These are phyloP conservation scores for Zaprionus camerounensis DNA, from an alignment of 1,140 invertebrate genomes.

Conservation along the genomic window DNA sequence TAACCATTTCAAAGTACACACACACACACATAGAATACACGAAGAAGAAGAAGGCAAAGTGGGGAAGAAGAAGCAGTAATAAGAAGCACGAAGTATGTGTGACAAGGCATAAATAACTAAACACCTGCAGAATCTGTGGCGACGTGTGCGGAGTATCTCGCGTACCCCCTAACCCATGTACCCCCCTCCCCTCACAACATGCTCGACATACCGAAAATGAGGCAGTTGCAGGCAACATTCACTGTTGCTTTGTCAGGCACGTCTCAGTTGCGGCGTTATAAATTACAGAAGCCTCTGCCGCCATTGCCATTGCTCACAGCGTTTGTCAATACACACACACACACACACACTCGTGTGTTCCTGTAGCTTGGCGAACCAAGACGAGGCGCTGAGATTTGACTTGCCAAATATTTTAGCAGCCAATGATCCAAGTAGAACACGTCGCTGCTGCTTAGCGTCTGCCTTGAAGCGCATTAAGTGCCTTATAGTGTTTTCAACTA, in stretches of 20 bases:
- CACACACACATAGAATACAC: not conserved
- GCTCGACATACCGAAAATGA: not conserved
- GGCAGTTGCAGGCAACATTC: conserved; percentile 9
- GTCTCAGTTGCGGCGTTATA: conserved; percentile 71
- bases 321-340: conserved; percentile 69
- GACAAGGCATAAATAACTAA: conserved; percentile 82
- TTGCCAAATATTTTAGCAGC: conserved; percentile 54
- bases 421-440: conserved; percentile 33
- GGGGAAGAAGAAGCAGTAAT: conserved; percentile 41
- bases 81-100: conserved; percentile 58
- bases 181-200: not conserved
- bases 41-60: not conserved
- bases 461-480: not conserved
- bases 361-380: conserved; percentile 16
- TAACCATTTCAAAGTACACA: conserved; percentile 39
- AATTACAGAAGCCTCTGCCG: conserved; percentile 66
- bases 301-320: conserved; percentile 56
- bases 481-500: not conserved
- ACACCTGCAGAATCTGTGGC: conserved; percentile 73
- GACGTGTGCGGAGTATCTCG: not conserved
- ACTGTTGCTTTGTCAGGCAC: conserved; percentile 58
- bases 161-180: not conserved
- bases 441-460: conserved; percentile 2
- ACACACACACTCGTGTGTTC: not conserved
- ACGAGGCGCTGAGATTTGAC: conserved; percentile 50